Conservation (phyloP, 92 coral and sea anemone species). For the Epizoanthus fatuus region DNA sequence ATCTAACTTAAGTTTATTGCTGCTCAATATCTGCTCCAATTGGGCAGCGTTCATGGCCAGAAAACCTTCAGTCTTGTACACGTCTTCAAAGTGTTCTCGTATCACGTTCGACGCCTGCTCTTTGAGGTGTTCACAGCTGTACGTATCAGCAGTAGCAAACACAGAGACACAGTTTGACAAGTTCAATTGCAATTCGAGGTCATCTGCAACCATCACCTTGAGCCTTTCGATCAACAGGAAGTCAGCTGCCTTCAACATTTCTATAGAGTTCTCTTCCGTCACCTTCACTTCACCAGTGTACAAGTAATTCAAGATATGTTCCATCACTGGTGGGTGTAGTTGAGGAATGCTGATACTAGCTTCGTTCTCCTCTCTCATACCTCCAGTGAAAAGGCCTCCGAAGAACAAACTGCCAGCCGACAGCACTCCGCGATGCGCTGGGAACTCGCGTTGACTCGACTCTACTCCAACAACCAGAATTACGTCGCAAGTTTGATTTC, state of each 20-base stretch:
- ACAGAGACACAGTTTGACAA: background rate
- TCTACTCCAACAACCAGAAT: background rate
- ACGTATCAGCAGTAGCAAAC: background rate
- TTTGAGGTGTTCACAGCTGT: background rate
- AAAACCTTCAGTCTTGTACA: background rate
- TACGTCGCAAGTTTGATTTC: background rate
- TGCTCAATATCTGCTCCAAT: background rate
- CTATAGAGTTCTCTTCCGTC: background rate
- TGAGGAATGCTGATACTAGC: background rate
- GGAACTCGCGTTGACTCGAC: background rate
- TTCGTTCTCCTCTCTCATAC: background rate
- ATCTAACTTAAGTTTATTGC: background rate
- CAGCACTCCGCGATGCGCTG: background rate
- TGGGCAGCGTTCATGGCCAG: background rate
- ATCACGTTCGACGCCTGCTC: background rate
- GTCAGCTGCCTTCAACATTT: background rate
- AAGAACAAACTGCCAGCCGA: background rate
- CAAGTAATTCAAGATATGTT: background rate
- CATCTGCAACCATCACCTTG: background rate
- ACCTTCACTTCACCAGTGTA: constrained; percentile 3
- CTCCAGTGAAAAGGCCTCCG: background rate
- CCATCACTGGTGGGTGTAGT: background rate
- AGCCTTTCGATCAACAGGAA: background rate
- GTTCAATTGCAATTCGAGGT: background rate
- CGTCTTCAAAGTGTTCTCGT: background rate